Conservation (phyloP, 1,140 invertebrate species). For the Propsilocerus akamusi region DNA sequence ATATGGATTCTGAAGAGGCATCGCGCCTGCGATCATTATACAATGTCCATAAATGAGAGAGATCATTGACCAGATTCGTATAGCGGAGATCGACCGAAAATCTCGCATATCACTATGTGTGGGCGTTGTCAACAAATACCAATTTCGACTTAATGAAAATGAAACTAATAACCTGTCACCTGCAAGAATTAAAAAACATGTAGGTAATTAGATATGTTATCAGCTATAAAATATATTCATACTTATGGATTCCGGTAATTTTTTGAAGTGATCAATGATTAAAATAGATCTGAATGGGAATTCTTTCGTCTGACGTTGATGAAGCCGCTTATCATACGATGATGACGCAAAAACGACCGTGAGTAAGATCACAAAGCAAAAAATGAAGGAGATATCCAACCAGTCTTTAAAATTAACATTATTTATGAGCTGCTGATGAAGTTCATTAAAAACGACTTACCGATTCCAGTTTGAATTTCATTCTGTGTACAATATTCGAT, state of each 20-base stretch:
- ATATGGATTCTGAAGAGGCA: neutral
- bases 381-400: neutral
- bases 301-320: neutral
- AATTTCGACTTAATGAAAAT: neutral
- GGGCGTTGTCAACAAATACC: neutral
- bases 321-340: neutral
- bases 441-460: neutral
- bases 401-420: neutral
- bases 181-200: neutral
- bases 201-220: neutral
- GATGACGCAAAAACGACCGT: neutral
- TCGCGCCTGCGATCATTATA: neutral
- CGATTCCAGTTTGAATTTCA: neutral
- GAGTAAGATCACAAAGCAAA: neutral
- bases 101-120: neutral
- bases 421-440: neutral
- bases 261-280: constrained; percentile 12
- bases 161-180: neutral
- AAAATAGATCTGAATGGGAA: neutral
- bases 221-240: neutral
- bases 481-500: neutral
- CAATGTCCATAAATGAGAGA: neutral
- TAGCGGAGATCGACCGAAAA: neutral
- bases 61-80: neutral
- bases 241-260: constrained; percentile 1